phyloP scores from a whole-genome alignment of 2,797 vertebrate species.

The Myotis myotis region DNA sequence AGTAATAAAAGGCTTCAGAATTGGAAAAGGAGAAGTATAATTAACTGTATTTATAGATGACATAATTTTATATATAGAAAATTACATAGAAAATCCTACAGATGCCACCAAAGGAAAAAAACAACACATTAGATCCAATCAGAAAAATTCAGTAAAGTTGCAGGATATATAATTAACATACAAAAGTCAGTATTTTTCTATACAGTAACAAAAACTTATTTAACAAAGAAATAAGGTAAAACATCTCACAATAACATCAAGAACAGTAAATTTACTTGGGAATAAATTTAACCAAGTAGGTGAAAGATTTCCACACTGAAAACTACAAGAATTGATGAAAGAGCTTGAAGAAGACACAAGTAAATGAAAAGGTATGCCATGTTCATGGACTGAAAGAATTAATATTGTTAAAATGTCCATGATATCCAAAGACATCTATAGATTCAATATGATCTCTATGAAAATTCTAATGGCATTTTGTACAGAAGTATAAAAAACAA shows the following conservation, averaged over 20 bases:
- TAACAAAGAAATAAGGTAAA: background rate
- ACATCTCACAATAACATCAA: background rate
- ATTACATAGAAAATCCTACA: background rate
- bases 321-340: background rate
- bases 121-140: background rate
- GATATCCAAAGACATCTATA: background rate
- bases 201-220: background rate
- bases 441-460: background rate
- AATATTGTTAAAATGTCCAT: background rate
- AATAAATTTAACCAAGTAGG: background rate
- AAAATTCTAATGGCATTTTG: background rate
- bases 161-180: background rate
- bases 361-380: background rate
- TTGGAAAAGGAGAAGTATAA: background rate
- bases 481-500: background rate
- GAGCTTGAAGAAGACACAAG: background rate
- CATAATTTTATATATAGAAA: background rate
- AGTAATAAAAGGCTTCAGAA: background rate
- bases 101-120: background rate
- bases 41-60: background rate
- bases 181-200: background rate
- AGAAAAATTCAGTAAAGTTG: background rate
- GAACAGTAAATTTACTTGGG: background rate
- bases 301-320: background rate
- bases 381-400: background rate